Percentiles rank a stretch among this genome's conserved stretches.
Evolutionary conservation across 2,888 invertebrate species (phyloP).

Genomic region (Dasysyrphus tricinctus): DNA sequence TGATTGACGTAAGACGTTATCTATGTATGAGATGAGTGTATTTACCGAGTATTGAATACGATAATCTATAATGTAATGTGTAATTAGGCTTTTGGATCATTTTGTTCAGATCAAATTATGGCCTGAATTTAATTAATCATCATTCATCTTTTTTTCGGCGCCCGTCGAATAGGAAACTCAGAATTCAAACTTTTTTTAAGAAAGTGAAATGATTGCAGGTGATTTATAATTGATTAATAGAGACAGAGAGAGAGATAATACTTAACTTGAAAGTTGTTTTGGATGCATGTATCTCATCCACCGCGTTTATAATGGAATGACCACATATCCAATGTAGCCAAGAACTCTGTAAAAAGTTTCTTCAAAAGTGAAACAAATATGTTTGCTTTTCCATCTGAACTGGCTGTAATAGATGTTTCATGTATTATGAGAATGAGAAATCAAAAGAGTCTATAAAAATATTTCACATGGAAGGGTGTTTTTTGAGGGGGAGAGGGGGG

Average conservation of each 20-base stretch:
- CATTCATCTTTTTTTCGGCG: neutral
- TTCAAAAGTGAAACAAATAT: too few relatives aligned
- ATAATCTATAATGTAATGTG: conserved; percentile 30
- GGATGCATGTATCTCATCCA: neutral
- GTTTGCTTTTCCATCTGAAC: too few relatives aligned
- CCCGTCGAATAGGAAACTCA: neutral
- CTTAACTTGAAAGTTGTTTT: neutral
- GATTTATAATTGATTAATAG: neutral
- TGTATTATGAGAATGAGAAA: too few relatives aligned
- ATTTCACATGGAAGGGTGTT: too few relatives aligned
- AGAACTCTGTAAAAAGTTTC: too few relatives aligned
- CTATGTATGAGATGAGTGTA: neutral
- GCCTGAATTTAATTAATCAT: conserved; percentile 38
- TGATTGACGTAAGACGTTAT: neutral
- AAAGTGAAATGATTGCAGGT: neutral
- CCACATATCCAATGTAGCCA: too few relatives aligned
- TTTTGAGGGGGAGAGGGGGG: too few relatives aligned
- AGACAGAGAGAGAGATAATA: neutral
- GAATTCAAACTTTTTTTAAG: neutral
- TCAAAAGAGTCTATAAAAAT: too few relatives aligned
- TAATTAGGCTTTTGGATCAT: conserved; percentile 15
- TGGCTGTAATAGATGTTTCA: too few relatives aligned
- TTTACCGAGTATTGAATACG: neutral
- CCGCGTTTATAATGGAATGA: too few relatives aligned
- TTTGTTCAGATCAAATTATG: conserved; percentile 22